Evolutionary conservation across 2,888 invertebrate species (phyloP), one percentile per base, ranked within the genome.

Genomic region (Harpalus rufipes): DNA sequence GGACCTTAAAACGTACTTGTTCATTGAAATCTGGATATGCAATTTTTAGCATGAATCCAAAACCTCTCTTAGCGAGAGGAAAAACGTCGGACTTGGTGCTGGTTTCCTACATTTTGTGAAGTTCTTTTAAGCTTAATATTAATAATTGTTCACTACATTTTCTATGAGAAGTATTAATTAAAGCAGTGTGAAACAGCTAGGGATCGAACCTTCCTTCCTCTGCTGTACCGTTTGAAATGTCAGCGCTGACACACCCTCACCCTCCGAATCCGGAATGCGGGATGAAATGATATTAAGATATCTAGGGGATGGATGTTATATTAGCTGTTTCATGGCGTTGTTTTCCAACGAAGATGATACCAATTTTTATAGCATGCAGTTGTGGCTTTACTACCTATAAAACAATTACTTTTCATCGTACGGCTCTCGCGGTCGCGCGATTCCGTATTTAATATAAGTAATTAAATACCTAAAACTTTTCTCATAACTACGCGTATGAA

Each of bases 261-360:
- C 81, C 81, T 81, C 39, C 68, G 56, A 81, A 81, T 56, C 65
- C 39, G 56, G 56, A 51, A 56, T 81, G 51, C 51, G 72, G 63
- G 39, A 63, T 80, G 80, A 44, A 81, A 81, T 58, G 58, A 68
- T 81, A 68, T 81, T 81, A 68, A 81, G 72, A 81, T 72, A 51
- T 81, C 63, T 18, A 41, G 16, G 81, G 72, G 68, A 58, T 25
- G 72, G 68, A 58, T 25, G 78, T 78, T 32, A 32, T 78, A 74
- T 78, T 44, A 58, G 56, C 32, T 78, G 16, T 58, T 78, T 56
- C n/a, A 58, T 78, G 32, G 56, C 41, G 78, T 78, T 78, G 78
- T 78, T 58, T 74, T 41, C 72, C 44, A 18, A n/a, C 72, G 5
- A 14, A 18, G 56, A 78, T 78, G 56, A 78, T 78, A 44, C 44